Evolutionary conservation across 2,113 vertebrate genomes (phyloP).

Genomic region (Nothocercus nigrocapillus): DNA sequence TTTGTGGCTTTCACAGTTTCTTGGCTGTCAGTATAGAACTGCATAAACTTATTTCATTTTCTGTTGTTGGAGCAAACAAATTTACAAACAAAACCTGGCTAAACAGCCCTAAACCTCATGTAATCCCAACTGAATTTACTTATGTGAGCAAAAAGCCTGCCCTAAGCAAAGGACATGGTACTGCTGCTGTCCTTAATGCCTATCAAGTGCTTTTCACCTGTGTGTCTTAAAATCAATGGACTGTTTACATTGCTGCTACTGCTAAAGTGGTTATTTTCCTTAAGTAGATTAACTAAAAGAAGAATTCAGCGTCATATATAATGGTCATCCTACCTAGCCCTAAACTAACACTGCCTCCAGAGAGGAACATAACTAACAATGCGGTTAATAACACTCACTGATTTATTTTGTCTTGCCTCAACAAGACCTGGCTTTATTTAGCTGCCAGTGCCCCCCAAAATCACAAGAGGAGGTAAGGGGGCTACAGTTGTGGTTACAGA

Average conservation of each 20-base stretch:
- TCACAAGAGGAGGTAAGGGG: not conserved
- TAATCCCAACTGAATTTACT: not conserved
- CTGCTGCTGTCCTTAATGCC: not conserved
- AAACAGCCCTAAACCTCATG: not conserved
- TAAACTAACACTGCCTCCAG: not conserved
- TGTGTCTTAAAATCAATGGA: not conserved
- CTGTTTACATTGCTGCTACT: not conserved
- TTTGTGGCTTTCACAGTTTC: not conserved
- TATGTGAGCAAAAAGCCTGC: not conserved
- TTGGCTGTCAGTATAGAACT: not conserved
- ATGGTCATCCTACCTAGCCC: not conserved
- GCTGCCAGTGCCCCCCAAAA: rapidly evolving
- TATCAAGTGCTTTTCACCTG: not conserved
- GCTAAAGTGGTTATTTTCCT: not conserved
- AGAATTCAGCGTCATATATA: not conserved
- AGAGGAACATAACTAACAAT: not conserved
- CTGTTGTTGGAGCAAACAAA: not conserved
- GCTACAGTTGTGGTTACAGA: not conserved
- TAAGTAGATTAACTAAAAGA: not conserved
- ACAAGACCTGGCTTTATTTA: not conserved
- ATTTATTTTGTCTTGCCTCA: not conserved
- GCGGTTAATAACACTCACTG: rapidly evolving
- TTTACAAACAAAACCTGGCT: not conserved
- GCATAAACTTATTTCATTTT: not conserved
- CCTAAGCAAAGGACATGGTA: not conserved